phyloP scores from a whole-genome alignment of 2,888 invertebrate genomes.

The Caenorhabditis sp. region DNA sequence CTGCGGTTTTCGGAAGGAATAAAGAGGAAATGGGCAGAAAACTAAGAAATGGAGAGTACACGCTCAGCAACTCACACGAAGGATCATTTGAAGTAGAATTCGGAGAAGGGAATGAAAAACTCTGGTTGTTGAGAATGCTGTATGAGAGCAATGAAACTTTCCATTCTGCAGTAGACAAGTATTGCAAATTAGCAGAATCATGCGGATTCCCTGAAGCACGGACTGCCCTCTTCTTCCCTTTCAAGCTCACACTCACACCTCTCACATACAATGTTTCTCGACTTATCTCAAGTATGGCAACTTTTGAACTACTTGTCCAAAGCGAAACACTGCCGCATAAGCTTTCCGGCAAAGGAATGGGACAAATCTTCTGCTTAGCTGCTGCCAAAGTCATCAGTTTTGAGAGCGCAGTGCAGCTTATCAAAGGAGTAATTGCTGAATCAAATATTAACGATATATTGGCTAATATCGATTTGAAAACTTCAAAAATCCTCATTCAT shows the following conservation, averaged over 20 bases:
- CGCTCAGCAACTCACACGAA: slow-evolving; percentile 24
- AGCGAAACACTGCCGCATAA: slow-evolving; percentile 52
- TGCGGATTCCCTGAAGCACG: slow-evolving; percentile 61
- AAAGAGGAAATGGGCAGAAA: slow-evolving; percentile 60
- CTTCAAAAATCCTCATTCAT: slow-evolving; percentile 42
- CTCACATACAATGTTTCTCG: slow-evolving; percentile 56
- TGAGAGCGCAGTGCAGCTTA: slow-evolving; percentile 53
- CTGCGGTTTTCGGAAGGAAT: slow-evolving; percentile 63
- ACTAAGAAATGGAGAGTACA: slow-evolving; percentile 41
- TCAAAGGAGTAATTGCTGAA: slow-evolving; percentile 58
- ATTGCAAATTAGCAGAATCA: slow-evolving; percentile 53
- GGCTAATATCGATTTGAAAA: slow-evolving; percentile 19
- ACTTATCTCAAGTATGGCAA: slow-evolving; percentile 59
- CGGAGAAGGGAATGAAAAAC: slow-evolving; percentile 63
- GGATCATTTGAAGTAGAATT: slow-evolving; percentile 56
- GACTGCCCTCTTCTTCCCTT: slow-evolving; percentile 67
- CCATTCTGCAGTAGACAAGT: slow-evolving; percentile 55
- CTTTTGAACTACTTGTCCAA: slow-evolving; percentile 51
- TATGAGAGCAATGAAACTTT: slow-evolving; percentile 58
- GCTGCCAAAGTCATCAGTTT: slow-evolving; percentile 59
- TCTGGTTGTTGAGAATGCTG: slow-evolving; percentile 61
- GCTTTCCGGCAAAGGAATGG: slow-evolving; percentile 55
- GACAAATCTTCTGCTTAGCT: slow-evolving; percentile 55
- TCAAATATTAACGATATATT: slow-evolving; percentile 33
- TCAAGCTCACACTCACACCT: slow-evolving; percentile 59